phyloP scores from a whole-genome alignment of 2,797 vertebrate genomes.

The Capromys pilorides region DNA sequence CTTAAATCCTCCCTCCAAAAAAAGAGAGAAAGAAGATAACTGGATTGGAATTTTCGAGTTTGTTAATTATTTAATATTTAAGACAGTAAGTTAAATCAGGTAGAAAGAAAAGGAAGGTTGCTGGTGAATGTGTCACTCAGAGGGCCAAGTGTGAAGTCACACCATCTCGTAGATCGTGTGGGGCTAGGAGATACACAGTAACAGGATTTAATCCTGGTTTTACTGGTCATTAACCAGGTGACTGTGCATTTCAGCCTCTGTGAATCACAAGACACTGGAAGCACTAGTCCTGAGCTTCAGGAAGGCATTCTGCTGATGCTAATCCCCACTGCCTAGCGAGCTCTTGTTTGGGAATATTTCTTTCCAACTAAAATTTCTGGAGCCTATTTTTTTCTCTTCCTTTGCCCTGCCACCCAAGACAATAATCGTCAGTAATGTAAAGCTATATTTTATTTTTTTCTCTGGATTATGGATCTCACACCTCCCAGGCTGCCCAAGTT shows the following conservation, averaged over 20 bases:
- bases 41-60: neutral
- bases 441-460: neutral
- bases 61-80: constrained; percentile 16
- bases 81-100: neutral
- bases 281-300: neutral
- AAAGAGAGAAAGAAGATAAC: neutral
- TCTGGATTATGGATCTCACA: neutral
- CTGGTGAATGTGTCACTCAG: rapidly evolving
- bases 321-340: neutral
- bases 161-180: neutral
- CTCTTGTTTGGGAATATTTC: neutral
- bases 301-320: neutral
- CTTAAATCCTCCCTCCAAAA: constrained; percentile 25
- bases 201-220: neutral
- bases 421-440: neutral
- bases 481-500: neutral
- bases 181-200: neutral
- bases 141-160: neutral
- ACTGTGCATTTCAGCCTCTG: neutral
- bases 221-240: neutral
- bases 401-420: rapidly evolving
- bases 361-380: neutral
- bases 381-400: neutral
- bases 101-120: neutral
- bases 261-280: neutral